These are phyloP conservation scores for Heliconius hewitsoni DNA, from an alignment of 1,140 invertebrate genomes.

Conservation along the genomic window DNA sequence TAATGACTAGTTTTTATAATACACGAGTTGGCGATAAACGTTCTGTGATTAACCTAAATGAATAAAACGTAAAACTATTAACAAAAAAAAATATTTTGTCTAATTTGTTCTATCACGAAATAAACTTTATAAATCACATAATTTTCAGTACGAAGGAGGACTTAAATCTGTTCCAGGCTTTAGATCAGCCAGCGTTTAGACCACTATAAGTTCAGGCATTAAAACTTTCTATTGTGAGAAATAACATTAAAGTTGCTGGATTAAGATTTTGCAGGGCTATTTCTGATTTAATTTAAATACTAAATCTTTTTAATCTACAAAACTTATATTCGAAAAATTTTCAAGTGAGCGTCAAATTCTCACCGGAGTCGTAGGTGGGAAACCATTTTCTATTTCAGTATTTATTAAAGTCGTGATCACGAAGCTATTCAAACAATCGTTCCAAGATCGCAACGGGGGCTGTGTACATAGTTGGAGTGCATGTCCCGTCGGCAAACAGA, in stretches of 20 bases:
- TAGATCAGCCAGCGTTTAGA: background rate
- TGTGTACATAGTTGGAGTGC: constrained; percentile 31
- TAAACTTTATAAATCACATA: background rate
- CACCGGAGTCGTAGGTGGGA: background rate
- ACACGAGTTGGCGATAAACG: too few relatives aligned
- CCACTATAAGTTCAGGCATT: constrained; percentile 7
- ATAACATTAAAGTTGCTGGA: background rate
- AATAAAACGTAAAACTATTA: background rate
- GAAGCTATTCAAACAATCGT: constrained; percentile 36
- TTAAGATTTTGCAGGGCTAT: background rate
- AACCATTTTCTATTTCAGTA: constrained; percentile 23
- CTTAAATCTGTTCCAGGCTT: constrained; percentile 14
- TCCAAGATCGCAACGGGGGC: constrained; percentile 27
- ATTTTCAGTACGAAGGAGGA: constrained; percentile 37
- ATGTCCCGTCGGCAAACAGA: constrained; percentile 33
- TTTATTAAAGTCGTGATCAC: constrained; percentile 35
- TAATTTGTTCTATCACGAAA: background rate
- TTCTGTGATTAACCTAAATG: background rate
- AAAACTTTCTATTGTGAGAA: constrained; percentile 9
- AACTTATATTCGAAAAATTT: background rate
- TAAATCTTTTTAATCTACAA: constrained; percentile 4
- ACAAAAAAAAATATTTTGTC: background rate
- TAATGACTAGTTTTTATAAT: background rate
- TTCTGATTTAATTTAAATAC: background rate
- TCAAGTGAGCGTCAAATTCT: constrained; percentile 12